Evolutionary conservation across 2,797 vertebrate genomes (phyloP), one percentile per base, ranked within the genome.

Genomic region (Halcyon badia): DNA sequence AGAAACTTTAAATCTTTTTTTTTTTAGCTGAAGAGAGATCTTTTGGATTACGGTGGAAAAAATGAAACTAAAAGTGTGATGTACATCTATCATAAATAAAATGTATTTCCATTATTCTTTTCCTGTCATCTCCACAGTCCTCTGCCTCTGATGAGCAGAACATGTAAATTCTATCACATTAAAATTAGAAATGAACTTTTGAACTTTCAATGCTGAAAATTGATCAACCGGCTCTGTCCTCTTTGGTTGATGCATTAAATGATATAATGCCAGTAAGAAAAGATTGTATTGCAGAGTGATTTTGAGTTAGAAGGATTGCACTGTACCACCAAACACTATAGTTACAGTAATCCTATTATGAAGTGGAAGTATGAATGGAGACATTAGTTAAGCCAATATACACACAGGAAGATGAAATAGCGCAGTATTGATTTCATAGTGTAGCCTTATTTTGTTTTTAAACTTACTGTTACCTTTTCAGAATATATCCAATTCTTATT

Each of bases 131-230:
- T 72, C 39, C 46, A 44, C 18, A 54, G 14, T 24, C 13, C 13
- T 79, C 54, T 46, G 11, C 69, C 41, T 52, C 30, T 87, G 44
- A 42, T 42, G 49, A 72, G 42, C 18, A 84, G 61, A 89, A 83
- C 20, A 57, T 60, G 33, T 81, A 92, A 89, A 92, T 75, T 86
- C 9, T 13, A 28, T 64, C 49, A 31, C 26, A 18, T 58, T 65
- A 84, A 81, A 92, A 93, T 86, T 73, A 91, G 49, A 83, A 72
- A 76, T 61, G 35, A 90, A 83, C 72, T 84, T 96, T 70, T 78
- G 68, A 94, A 83, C 77, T 19, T 41, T 17, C 25, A 62, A 1
- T 57, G 24, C 26, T 62, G n/a, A 52, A 89, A 95, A 89, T 91
- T 83, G 91, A 73, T 84, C 71, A 72, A 91, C 42, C 6, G 51